Evolutionary conservation across 30 jellyfish, hydroid and myxozoan species (phyloP).

Genomic region (Clytia hemisphaerica): DNA sequence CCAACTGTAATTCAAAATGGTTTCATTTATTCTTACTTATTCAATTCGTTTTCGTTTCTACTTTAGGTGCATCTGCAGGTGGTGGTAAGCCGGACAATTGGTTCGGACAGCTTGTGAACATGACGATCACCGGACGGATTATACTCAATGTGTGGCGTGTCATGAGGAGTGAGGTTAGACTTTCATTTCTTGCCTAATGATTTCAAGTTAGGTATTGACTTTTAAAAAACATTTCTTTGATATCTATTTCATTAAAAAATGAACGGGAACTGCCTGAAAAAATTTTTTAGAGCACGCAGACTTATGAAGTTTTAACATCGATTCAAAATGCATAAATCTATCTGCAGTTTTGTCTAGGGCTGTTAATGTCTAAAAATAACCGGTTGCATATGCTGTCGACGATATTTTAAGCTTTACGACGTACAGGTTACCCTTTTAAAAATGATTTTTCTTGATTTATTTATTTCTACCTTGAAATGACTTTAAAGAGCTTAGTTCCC

Average conservation of each 20-base stretch:
- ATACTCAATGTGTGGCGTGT: slow-evolving; percentile 89
- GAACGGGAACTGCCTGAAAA: neutral
- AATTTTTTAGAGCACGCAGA: neutral
- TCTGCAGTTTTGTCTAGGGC: no score
- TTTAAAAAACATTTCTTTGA: neutral
- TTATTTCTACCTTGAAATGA: no score
- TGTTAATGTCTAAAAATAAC: no score
- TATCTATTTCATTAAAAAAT: neutral
- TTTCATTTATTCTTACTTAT: no score
- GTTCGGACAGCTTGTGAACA: slow-evolving; percentile 57
- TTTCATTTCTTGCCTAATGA: no score
- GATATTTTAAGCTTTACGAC: neutral
- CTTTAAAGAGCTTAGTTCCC: no score
- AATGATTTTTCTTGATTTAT: neutral
- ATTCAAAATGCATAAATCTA: no score
- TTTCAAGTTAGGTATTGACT: no score
- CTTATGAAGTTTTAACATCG: no score
- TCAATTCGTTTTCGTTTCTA: no score
- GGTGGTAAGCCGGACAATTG: slow-evolving; percentile 28
- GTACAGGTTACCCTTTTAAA: neutral
- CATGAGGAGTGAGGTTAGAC: slow-evolving; percentile 97
- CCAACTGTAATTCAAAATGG: no score
- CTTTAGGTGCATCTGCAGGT: slow-evolving; percentile 25
- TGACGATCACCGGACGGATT: slow-evolving; percentile 69
- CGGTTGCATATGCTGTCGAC: no score